Base-by-base conservation (phyloP, 2,888 invertebrate genomes). In the Coelopa pilipes region DNA sequence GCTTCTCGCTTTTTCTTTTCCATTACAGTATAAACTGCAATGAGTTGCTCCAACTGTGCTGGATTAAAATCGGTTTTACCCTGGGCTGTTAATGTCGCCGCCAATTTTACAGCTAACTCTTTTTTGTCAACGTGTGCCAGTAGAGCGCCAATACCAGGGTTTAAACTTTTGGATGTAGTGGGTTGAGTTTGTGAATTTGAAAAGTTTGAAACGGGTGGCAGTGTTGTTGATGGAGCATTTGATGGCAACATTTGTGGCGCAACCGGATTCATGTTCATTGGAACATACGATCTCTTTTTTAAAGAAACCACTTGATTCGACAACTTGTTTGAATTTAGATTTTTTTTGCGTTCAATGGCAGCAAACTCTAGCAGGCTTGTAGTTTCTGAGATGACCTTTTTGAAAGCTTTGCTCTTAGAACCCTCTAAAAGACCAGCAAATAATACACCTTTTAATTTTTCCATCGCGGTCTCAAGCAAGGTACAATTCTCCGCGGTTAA, bases 61-160 rank as follows among this genome's bases (percentile, higher is more conserved):
- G 94, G 92, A 9, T 93, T 92, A 12, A 95, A 94, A 84, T 94
- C 93, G 0, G 93, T 93, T 86, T 93, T 93, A 47, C 95, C 95
- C 87, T 95, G 94, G 2, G 93, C 92, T 13, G 94, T 89, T n/a
- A 96, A 89, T 13, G 94, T 93, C 0, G 91, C 90, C 24, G 94
- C 94, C 67, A 93, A 90, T 84, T 94, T 94, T 1, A 92, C 92
- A 60, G 94, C 93, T 53, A 90, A 89, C 17, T 92, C 90, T 0
- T 84, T 81, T 85, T 87, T 82, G 78, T 88, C 87, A 82, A 89
- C 60, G 60, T 77, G 77, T 0, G 79, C 76, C 15, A 81, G 70
- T 46, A 76, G 15, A 21, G 73, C 74, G 88, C 70, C 73, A 24
- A 74, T 69, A 70, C 72, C 74, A 21, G 67, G 21, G n/a, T n/a